These are phyloP conservation scores for Halocynthia aurantium DNA, from an alignment of 23 tunicate species.

Conservation along the genomic window DNA sequence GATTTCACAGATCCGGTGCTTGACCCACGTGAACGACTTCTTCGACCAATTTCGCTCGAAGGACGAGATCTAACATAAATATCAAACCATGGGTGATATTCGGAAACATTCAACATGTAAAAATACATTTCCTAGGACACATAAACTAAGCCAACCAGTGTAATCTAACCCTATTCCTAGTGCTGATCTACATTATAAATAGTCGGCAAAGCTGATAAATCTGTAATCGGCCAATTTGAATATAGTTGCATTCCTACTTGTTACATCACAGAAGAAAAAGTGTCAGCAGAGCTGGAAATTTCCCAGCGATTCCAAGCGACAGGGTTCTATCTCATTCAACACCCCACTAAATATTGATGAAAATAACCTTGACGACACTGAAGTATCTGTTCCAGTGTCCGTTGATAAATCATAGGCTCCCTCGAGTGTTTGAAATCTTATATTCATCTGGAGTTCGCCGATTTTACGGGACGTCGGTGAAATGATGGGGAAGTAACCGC, in stretches of 20 bases:
- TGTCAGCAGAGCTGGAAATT: too few species aligned
- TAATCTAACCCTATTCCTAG: too few species aligned
- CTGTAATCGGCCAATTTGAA: too few species aligned
- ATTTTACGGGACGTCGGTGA: slow-evolving; percentile 74
- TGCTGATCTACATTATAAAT: too few species aligned
- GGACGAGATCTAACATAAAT: slow-evolving; percentile 42
- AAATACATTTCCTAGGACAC: too few species aligned
- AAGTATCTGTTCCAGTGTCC: slow-evolving; percentile 26
- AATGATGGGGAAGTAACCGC: slow-evolving; percentile 69
- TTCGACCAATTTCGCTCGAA: slow-evolving; percentile 41
- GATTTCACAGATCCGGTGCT: slow-evolving; percentile 46
- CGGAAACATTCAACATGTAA: background rate
- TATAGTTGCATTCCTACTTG: too few species aligned
- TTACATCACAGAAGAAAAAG: too few species aligned
- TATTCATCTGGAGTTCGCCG: slow-evolving; percentile 61
- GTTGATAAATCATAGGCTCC: slow-evolving; percentile 45
- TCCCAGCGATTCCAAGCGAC: too few species aligned
- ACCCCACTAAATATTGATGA: background rate
- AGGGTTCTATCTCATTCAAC: too few species aligned
- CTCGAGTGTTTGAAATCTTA: slow-evolving; percentile 48
- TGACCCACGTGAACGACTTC: slow-evolving; percentile 64
- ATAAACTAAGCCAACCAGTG: too few species aligned
- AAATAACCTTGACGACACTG: slow-evolving; percentile 21
- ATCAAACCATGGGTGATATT: too few species aligned
- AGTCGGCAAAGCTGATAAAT: too few species aligned